Conservation (phyloP, 2,113 vertebrate species). For the Grammomys surdaster region DNA sequence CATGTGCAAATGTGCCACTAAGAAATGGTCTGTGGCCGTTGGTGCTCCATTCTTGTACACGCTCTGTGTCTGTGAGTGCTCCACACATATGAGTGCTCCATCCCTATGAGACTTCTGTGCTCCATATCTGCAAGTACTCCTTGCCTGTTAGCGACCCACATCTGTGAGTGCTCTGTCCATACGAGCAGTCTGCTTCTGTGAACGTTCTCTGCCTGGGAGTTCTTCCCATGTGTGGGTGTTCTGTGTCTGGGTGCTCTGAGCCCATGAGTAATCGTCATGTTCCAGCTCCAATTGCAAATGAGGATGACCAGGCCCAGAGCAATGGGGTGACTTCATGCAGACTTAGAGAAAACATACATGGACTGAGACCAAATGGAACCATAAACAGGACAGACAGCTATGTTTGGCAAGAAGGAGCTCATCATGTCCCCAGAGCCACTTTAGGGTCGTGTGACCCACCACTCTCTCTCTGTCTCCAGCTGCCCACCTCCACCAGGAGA, state of each 20-base stretch:
- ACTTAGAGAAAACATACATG: accelerated
- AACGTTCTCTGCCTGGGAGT: neutral
- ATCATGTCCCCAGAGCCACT: accelerated
- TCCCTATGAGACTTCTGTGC: neutral
- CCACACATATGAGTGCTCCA: accelerated
- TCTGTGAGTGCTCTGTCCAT: neutral
- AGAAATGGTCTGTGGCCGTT: neutral
- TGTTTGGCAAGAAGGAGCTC: accelerated
- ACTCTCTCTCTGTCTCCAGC: neutral
- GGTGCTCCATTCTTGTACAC: accelerated
- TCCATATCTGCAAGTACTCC: neutral
- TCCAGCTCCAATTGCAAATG: neutral
- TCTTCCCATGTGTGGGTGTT: neutral
- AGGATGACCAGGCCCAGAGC: neutral
- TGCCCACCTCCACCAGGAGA: neutral
- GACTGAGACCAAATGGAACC: neutral
- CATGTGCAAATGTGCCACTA: too few species aligned
- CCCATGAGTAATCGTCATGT: neutral
- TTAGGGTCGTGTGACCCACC: neutral
- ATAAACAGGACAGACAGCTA: accelerated
- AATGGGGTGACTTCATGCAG: neutral
- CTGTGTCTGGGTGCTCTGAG: neutral
- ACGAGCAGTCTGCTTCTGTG: neutral
- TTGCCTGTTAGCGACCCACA: too few species aligned
- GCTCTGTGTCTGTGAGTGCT: neutral